Percentiles rank a stretch among this genome's conserved stretches.
phyloP scores from a whole-genome alignment of 2,113 vertebrate genomes.

The Cygnus buccinator region DNA sequence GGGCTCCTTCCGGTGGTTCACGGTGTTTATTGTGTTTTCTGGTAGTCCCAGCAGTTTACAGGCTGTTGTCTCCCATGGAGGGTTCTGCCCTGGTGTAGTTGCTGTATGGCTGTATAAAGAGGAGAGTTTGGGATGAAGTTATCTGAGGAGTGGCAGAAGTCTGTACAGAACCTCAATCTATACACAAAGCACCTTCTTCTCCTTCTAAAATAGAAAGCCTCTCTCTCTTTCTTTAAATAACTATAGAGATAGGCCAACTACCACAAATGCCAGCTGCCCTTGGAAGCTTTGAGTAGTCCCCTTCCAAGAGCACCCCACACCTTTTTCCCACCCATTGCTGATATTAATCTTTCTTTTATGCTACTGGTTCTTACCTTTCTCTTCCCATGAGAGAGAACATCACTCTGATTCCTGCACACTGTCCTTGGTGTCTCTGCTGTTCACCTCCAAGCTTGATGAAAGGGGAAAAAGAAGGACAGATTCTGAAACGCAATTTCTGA shows the following conservation, averaged over 20 bases:
- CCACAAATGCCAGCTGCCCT: background rate
- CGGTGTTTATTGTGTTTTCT: background rate
- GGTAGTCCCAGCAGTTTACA: background rate
- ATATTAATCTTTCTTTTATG: background rate
- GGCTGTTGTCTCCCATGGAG: background rate
- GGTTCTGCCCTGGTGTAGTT: background rate
- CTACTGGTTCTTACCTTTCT: background rate
- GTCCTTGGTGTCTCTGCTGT: background rate
- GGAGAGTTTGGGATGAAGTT: background rate
- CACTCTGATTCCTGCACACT: background rate
- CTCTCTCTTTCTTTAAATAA: background rate
- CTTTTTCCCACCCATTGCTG: background rate
- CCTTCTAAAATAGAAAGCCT: background rate
- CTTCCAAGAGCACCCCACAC: background rate
- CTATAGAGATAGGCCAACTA: accelerated
- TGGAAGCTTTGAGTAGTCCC: background rate
- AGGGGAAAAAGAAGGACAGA: background rate
- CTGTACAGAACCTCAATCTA: background rate
- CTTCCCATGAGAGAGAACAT: background rate
- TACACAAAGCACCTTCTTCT: background rate
- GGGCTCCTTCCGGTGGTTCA: background rate
- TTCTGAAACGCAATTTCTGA: background rate
- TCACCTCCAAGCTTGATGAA: background rate
- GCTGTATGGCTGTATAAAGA: background rate
- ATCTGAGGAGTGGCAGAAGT: background rate